A percentile compares a stretch with the other conserved stretches of the same genome.
Evolutionary conservation across 2,113 vertebrate species (phyloP).

Genomic region (Actenoides hombroni): DNA sequence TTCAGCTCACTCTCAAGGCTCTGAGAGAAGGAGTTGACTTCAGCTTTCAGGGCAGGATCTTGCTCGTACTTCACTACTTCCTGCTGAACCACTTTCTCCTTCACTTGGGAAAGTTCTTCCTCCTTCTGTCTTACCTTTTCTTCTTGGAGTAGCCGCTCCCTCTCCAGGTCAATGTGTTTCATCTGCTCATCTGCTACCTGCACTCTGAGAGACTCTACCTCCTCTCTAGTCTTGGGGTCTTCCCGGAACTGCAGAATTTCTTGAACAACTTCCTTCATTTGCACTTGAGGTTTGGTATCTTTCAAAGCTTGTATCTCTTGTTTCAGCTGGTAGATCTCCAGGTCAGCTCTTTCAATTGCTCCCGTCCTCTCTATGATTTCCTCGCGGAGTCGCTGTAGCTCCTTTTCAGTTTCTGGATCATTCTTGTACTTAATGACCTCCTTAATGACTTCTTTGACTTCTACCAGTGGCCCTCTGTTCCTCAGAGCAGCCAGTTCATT

Average conservation of each 20-base stretch:
- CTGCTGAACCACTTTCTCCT: conserved; percentile 89
- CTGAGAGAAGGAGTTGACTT: conserved; percentile 80
- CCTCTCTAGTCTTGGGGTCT: conserved; percentile 91
- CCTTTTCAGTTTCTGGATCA: conserved; percentile 88
- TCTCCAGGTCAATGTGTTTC: conserved; percentile 88
- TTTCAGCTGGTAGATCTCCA: conserved; percentile 91
- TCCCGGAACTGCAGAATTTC: conserved; percentile 92
- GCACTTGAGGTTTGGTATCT: conserved; percentile 90
- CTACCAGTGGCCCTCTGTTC: conserved; percentile 88
- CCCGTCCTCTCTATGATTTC: conserved; percentile 92
- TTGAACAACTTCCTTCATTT: conserved; percentile 91
- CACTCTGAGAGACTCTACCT: conserved; percentile 84
- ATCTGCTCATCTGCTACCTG: conserved; percentile 89
- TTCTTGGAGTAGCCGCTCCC: conserved; percentile 79
- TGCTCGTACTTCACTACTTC: conserved; percentile 91
- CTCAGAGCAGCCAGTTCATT: conserved; percentile 81
- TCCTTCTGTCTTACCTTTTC: conserved; percentile 87
- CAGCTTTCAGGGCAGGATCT: conserved; percentile 85
- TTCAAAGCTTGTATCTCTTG: conserved; percentile 92
- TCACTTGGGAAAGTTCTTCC: conserved; percentile 87
- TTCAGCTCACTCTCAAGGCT: conserved; percentile 88
- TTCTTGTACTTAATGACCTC: conserved; percentile 96
- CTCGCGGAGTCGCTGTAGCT: conserved; percentile 89
- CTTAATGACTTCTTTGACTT: conserved; percentile 92
- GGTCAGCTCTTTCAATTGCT: conserved; percentile 86